These are phyloP conservation scores for Brevipalpus yothersi DNA, from an alignment of 1,140 invertebrate species.

Conservation along the genomic window DNA sequence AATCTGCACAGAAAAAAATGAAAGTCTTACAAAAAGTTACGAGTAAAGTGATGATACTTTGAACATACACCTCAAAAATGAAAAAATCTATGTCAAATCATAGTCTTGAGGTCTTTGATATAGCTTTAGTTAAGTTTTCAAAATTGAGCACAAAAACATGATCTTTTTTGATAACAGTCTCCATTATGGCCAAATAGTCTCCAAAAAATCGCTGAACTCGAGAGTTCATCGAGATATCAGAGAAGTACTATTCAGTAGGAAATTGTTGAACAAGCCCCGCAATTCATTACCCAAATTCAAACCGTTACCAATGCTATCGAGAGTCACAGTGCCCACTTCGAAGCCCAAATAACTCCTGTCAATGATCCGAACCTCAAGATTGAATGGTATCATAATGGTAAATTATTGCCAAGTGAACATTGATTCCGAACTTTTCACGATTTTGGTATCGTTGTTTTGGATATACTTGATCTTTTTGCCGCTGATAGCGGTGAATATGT, in stretches of 20 bases:
- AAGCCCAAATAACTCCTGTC: conserved; percentile 44
- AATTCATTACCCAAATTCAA: conserved; percentile 31
- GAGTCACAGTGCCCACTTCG: conserved; percentile 30
- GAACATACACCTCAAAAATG: not conserved
- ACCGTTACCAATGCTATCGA: conserved; percentile 28
- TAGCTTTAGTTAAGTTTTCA: not conserved
- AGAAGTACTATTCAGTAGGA: too few relatives aligned
- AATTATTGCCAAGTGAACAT: conserved; percentile 53
- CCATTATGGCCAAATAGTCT: too few relatives aligned
- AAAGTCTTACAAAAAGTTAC: not conserved
- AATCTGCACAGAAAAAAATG: not conserved
- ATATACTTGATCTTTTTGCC: not conserved
- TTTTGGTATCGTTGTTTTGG: conserved; percentile 78
- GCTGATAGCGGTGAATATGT: not conserved
- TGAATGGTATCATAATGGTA: conserved; percentile 42
- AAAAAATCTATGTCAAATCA: not conserved
- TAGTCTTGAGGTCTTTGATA: not conserved
- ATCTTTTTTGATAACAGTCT: not conserved
- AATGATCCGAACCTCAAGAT: conserved; percentile 75
- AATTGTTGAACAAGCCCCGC: too few relatives aligned
- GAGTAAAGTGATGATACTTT: not conserved
- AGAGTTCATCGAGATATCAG: too few relatives aligned
- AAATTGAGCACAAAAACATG: not conserved
- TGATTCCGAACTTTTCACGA: conserved; percentile 84
- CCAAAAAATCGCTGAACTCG: too few relatives aligned